These are phyloP conservation scores for Pogonomyrmex barbatus DNA, from an alignment of 1,140 invertebrate species.

Conservation along the genomic window DNA sequence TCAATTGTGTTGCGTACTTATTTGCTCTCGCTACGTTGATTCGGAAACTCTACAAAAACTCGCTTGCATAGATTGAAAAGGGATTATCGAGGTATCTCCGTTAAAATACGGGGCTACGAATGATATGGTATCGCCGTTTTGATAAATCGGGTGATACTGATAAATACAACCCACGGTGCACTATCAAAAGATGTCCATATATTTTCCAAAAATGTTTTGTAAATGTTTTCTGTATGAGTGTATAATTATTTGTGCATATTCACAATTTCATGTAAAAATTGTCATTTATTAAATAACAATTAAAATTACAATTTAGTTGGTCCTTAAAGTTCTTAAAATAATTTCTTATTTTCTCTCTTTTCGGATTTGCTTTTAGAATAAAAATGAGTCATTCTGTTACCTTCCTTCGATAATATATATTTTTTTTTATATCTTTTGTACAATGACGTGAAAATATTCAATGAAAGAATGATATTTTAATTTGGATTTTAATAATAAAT, in stretches of 20 bases:
- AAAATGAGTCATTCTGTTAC: neutral
- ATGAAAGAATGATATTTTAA: neutral
- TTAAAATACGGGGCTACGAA: conserved; percentile 51
- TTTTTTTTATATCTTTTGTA: neutral
- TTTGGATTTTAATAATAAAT: neutral
- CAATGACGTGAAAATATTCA: neutral
- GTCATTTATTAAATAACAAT: neutral
- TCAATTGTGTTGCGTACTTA: conserved; percentile 40
- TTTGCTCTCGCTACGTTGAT: conserved; percentile 13
- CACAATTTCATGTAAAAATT: conserved; percentile 2
- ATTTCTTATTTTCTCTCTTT: neutral
- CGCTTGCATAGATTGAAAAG: conserved; percentile 38
- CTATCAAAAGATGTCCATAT: conserved; percentile 53
- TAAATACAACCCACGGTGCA: conserved; percentile 7
- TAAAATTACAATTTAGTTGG: neutral
- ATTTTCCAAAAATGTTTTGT: conserved; percentile 25
- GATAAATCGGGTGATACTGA: conserved; percentile 51
- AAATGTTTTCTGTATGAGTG: conserved; percentile 12
- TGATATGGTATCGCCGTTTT: conserved; percentile 36
- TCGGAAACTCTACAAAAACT: conserved; percentile 51
- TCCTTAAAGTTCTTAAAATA: neutral
- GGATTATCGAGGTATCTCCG: conserved; percentile 49
- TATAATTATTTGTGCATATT: neutral
- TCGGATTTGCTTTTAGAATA: neutral
- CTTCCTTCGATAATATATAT: neutral